Evolutionary conservation across 2,888 invertebrate genomes (phyloP), one percentile per base, ranked within the genome.

Genomic region (Hololepta plana): DNA sequence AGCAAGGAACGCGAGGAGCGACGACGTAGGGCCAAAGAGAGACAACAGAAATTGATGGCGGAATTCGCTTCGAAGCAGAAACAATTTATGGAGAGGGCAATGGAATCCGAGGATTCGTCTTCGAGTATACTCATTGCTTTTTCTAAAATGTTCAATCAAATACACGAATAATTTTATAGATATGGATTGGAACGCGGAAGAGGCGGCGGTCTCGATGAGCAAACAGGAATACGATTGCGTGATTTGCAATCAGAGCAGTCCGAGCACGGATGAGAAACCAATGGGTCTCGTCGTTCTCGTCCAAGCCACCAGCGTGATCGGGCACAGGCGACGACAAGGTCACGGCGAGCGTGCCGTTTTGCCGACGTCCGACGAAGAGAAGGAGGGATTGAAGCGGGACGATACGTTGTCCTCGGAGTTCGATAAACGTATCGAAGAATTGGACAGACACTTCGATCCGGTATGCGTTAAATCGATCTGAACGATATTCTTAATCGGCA

Each of bases 1-100:
- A 66, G 67, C 3, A 61, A 69, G 29, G 85, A 87, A 44, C 69
- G 76, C 35, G 84, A 84, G 41, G 85, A 85, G 44, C 66, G 82
- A n/a, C 67, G 82, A 14, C 67, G 75, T 15, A 64, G 75, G 35
- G 88, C 88, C 0, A 76, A 79, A 40, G 91, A 91, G 43, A 65
- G 93, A 2, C 91, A 93, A 47, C 74, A 82, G 44, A 82, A 84
- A 47, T 55, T 95, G 38, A 87, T 95, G 82, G 81, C 77, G 15
- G 87, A 93, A 48, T 90, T 93, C 59, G 87, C 85, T 5, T 72
- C 73, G 16, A 75, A 80, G 39, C 93, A 91, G 52, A 80, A 81
- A 41, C 77, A 82, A 49, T 93, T 93, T 54, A 75, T 90, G 75
- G 76, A 84, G 53, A 68, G 71, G 33, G 69, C 73, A 2, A 71